These are phyloP conservation scores for Maccullochella peelii DNA, from an alignment of 2,113 vertebrate genomes.

Conservation along the genomic window DNA sequence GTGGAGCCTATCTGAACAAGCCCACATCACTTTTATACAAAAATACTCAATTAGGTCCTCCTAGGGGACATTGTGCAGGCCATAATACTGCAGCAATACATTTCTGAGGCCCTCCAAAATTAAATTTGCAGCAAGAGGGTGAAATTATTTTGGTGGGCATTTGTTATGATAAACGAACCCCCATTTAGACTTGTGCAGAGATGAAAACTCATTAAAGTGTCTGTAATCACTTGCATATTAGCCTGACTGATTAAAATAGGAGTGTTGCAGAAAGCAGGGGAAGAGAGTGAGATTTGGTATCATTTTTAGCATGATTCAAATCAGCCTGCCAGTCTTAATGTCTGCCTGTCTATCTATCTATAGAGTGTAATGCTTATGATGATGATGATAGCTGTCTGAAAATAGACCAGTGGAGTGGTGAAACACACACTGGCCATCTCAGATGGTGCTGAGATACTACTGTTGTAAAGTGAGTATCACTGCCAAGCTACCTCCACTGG, in stretches of 20 bases:
- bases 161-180: slow-evolving; percentile 68
- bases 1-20: slow-evolving; percentile 34
- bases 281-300: slow-evolving; percentile 26
- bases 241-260: slow-evolving; percentile 58
- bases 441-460: background rate
- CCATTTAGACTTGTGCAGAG: slow-evolving; percentile 51
- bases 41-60: slow-evolving; percentile 50
- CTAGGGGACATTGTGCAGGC: slow-evolving; percentile 28
- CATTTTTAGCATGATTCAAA: slow-evolving; percentile 48
- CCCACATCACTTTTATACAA: slow-evolving; percentile 54
- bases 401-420: slow-evolving; percentile 46
- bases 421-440: slow-evolving; percentile 44
- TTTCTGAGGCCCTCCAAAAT: slow-evolving; percentile 57
- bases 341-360: slow-evolving; percentile 39
- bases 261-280: slow-evolving; percentile 53
- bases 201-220: slow-evolving; percentile 69
- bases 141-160: slow-evolving; percentile 64
- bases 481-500: slow-evolving; percentile 19
- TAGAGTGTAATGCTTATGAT: slow-evolving; percentile 45
- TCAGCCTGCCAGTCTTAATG: slow-evolving; percentile 47
- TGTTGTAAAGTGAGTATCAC: slow-evolving; percentile 15
- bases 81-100: slow-evolving; percentile 55
- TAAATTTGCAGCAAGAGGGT: slow-evolving; percentile 52
- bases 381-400: slow-evolving; percentile 54
- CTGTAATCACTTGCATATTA: slow-evolving; percentile 74